A percentile compares a stretch with the other conserved stretches of the same genome.
These are phyloP conservation scores for Ophiodon elongatus DNA, from an alignment of 2,113 vertebrate genomes.

Conservation along the genomic window DNA sequence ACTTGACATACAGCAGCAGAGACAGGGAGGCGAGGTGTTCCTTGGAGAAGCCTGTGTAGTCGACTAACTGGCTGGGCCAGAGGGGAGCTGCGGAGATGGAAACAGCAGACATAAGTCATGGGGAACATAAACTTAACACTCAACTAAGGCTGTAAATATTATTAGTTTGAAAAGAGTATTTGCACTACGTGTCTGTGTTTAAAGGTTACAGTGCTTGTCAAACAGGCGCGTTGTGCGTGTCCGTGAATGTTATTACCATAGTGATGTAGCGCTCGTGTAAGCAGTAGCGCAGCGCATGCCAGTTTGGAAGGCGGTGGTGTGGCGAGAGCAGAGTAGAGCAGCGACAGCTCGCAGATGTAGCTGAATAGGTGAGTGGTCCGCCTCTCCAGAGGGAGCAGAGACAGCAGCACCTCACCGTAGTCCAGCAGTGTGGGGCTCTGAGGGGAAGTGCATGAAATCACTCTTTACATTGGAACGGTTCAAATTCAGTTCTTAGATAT, in stretches of 20 bases:
- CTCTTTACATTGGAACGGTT: not conserved
- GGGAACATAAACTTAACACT: conserved; percentile 18
- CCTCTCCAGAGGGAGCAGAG: conserved; percentile 84
- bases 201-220: not conserved
- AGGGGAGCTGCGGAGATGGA: conserved; percentile 85
- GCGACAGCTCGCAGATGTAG: conserved; percentile 95
- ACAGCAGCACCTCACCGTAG: conserved; percentile 92
- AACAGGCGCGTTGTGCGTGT: not conserved
- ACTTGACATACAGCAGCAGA: conserved; percentile 82
- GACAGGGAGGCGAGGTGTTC: conserved; percentile 88
- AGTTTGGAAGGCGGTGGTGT: conserved; percentile 86
- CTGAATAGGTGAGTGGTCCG: conserved; percentile 90
- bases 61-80: conserved; percentile 89
- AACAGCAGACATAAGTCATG: conserved; percentile 26
- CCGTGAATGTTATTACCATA: conserved; percentile 85
- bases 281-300: conserved; percentile 89
- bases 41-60: conserved; percentile 91
- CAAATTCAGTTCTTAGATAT: not conserved
- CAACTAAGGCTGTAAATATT: conserved; percentile 21
- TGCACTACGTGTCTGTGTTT: not conserved
- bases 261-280: conserved; percentile 89
- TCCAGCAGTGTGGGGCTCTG: conserved; percentile 93
- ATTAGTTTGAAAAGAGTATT: conserved; percentile 29
- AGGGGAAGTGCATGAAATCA: not conserved
- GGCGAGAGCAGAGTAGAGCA: conserved; percentile 89